Evolutionary conservation across 2,797 vertebrate species (phyloP), one percentile per base, ranked within the genome.

Genomic region (Nannoperca obscura): DNA sequence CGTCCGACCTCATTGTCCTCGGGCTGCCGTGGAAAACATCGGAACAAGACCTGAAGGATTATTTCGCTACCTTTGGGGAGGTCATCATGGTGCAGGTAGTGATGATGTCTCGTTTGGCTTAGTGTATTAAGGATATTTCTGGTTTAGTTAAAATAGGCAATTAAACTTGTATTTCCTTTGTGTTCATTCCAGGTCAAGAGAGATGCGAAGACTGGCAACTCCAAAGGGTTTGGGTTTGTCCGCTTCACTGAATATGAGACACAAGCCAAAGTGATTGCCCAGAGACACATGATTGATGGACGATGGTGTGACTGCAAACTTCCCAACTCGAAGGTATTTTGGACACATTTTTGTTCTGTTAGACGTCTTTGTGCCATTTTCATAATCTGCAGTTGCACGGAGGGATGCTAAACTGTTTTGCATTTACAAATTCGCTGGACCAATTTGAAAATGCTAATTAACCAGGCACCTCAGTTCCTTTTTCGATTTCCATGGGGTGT

Each of bases 231-330:
- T 93, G 98, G 98, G 27, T 99, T 99, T 89, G 98, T 99, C 83
- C 95, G 98, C 11, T 99, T 99, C 89, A 96, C 97, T n/a, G 98
- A 99, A 3, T 99, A 99, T 2, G 98, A 99, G 92, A 98, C 98
- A 1, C 98, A 99, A 89, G 96, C 97, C 75, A 99, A 99, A 95
- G 98, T 98, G 7, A 97, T 99, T 91, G 97, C 98, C 55, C 98
- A 99, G 91, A 95, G 98, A 85, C 98, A 99, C 92, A 99, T 99
- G 98, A 99, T 99, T 24, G 98, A 99, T 46, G 98, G 98, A 54
- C 95, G 98, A 72, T 99, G 98, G 98, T 99, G 98, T 74, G 98
- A 99, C 92, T 99, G 98, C 88, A 99, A 99, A 86, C 96, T 99
- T 42, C 98, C 98, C 17, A 99, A 99, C 89, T 99, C 98, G 67